Percentiles rank a stretch among this genome's conserved stretches.
These are phyloP conservation scores for Neopipo cinnamomea DNA, from an alignment of 2,113 vertebrate genomes.

Conservation along the genomic window DNA sequence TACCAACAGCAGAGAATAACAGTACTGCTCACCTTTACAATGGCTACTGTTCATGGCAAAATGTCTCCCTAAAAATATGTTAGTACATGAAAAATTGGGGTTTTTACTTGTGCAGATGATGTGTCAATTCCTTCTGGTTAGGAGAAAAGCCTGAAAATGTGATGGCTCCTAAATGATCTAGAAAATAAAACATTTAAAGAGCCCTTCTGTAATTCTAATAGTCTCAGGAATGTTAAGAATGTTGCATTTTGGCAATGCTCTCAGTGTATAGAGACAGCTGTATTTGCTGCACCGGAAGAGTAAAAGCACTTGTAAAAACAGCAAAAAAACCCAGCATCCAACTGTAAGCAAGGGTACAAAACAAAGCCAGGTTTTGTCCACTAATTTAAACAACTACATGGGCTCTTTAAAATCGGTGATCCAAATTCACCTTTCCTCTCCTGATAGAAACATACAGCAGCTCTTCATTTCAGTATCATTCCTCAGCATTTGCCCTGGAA, in stretches of 20 bases:
- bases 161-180: neutral
- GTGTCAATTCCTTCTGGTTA: neutral
- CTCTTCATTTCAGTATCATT: neutral
- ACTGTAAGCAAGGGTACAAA: neutral
- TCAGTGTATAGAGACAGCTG: neutral
- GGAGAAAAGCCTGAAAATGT: neutral
- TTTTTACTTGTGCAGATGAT: neutral
- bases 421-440: neutral
- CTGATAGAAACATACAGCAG: neutral
- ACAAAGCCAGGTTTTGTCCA: neutral
- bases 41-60: neutral
- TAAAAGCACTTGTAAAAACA: neutral
- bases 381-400: neutral
- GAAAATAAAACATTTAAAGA: neutral
- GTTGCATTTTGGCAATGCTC: neutral
- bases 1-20: neutral
- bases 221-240: neutral
- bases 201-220: neutral
- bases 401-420: neutral
- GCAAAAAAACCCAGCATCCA: neutral
- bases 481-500: neutral
- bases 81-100: neutral
- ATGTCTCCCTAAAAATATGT: neutral
- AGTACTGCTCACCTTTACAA: neutral
- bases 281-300: neutral